Evolutionary conservation across 2,113 vertebrate genomes (phyloP).

Genomic region (Merops nubicus): DNA sequence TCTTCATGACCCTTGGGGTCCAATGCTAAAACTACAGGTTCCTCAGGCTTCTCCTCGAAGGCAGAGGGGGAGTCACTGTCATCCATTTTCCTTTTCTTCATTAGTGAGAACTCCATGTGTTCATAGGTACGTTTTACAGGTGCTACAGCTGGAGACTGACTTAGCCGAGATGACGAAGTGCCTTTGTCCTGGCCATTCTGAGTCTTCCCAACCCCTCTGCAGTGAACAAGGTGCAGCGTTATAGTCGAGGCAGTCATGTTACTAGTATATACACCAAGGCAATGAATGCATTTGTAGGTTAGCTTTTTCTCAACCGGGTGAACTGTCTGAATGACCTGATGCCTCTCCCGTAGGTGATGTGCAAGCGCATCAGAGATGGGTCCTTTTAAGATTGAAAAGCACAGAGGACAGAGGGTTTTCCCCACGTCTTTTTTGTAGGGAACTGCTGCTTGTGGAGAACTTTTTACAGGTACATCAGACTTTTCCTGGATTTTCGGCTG

Average conservation of each 20-base stretch:
- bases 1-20: slow-evolving; percentile 95
- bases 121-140: slow-evolving; percentile 86
- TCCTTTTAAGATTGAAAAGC: slow-evolving; percentile 97
- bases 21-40: slow-evolving; percentile 88
- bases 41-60: slow-evolving; percentile 89
- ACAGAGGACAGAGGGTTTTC: slow-evolving; percentile 96
- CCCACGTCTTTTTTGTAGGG: slow-evolving; percentile 97
- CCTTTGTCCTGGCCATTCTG: slow-evolving; percentile 93
- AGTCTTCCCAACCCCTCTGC: slow-evolving; percentile 93
- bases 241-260: slow-evolving; percentile 99
- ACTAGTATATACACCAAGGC: slow-evolving; percentile 96
- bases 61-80: slow-evolving; percentile 77
- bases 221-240: slow-evolving; percentile 95
- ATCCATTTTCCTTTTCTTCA: slow-evolving; percentile 86
- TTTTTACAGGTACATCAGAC: slow-evolving; percentile 80
- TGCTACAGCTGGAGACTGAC: slow-evolving; percentile 78
- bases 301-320: slow-evolving; percentile 98
- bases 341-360: slow-evolving; percentile 93
- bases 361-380: slow-evolving; percentile 96
- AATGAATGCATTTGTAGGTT: slow-evolving; percentile 98
- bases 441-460: slow-evolving; percentile 87
- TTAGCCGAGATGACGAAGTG: slow-evolving; percentile 79
- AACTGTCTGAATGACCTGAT: slow-evolving; percentile 97
- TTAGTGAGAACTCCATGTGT: slow-evolving; percentile 80
- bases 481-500: slow-evolving; percentile 85